phyloP scores from a whole-genome alignment of 2,797 vertebrate genomes.

The Hippocampus kuda region DNA sequence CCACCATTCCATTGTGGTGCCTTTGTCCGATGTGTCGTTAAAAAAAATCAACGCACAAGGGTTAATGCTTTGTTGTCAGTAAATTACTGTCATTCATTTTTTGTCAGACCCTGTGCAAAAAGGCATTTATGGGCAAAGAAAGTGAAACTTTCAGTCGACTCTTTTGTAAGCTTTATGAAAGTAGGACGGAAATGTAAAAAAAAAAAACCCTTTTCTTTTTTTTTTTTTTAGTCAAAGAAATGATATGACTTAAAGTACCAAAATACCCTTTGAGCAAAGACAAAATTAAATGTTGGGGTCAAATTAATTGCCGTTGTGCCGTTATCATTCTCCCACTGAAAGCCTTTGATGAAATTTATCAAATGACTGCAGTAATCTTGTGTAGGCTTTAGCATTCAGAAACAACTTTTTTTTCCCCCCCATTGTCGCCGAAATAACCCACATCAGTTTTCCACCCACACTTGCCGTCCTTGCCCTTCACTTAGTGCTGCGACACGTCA shows the following conservation, averaged over 20 bases:
- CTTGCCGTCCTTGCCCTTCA: slow-evolving; percentile 33
- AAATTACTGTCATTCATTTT: neutral
- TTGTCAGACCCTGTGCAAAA: neutral
- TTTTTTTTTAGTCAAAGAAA: slow-evolving; percentile 38
- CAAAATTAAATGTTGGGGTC: neutral
- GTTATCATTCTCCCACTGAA: slow-evolving; percentile 56
- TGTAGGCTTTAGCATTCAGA: slow-evolving; percentile 34
- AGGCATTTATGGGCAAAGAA: slow-evolving; percentile 3
- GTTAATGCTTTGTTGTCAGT: neutral
- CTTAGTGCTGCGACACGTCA: slow-evolving; percentile 43
- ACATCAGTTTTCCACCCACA: slow-evolving; percentile 58
- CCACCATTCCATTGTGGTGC: no score
- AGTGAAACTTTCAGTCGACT: slow-evolving; percentile 27
- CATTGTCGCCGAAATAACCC: slow-evolving; percentile 52
- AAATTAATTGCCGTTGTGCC: slow-evolving; percentile 55
- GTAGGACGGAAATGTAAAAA: slow-evolving; percentile 28
- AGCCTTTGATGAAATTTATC: slow-evolving; percentile 60
- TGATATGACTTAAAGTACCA: slow-evolving; percentile 39
- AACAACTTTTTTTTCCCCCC: slow-evolving; percentile 47
- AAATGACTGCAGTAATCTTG: slow-evolving; percentile 48
- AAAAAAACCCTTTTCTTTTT: slow-evolving; percentile 25
- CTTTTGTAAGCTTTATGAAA: slow-evolving; percentile 30
- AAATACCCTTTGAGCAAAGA: no score
- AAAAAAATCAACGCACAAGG: no score
- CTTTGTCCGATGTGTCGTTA: no score